phyloP scores from a whole-genome alignment of 2,888 invertebrate species.

The Stenodera caucasica region DNA sequence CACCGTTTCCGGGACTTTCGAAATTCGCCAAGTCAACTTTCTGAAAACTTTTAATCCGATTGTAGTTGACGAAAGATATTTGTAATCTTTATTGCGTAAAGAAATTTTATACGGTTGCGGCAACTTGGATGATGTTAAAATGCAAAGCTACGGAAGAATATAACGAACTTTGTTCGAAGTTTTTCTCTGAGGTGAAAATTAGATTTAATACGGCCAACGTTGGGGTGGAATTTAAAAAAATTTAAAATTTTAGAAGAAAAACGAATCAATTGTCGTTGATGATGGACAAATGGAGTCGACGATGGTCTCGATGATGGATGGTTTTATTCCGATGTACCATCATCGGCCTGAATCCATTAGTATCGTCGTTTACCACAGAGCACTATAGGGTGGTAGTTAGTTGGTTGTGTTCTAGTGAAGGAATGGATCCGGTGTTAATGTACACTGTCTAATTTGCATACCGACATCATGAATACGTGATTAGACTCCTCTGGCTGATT shows the following conservation, averaged over 20 bases:
- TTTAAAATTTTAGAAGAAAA: too few relatives aligned
- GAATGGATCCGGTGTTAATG: slow-evolving; percentile 39
- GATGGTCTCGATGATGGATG: slow-evolving; percentile 21
- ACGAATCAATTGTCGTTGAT: not conserved
- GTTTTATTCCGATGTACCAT: slow-evolving; percentile 12
- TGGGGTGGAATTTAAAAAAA: not conserved
- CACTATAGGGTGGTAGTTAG: slow-evolving; percentile 21
- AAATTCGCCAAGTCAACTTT: slow-evolving; percentile 19
- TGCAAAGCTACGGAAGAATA: slow-evolving; percentile 3
- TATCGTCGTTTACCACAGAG: slow-evolving; percentile 28
- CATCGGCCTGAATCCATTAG: slow-evolving; percentile 19
- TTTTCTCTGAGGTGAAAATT: slow-evolving; percentile 17
- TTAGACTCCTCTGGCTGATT: slow-evolving; percentile 30
- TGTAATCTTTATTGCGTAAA: slow-evolving; percentile 27
- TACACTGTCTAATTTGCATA: slow-evolving; percentile 37
- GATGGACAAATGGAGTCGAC: slow-evolving; percentile 12
- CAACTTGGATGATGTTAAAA: slow-evolving; percentile 20
- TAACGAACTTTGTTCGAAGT: slow-evolving; percentile 22
- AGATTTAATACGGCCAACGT: slow-evolving; percentile 17
- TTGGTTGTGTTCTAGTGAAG: slow-evolving; percentile 30
- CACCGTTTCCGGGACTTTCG: not conserved
- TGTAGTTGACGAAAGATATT: slow-evolving; percentile 23
- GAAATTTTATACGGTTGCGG: slow-evolving; percentile 15
- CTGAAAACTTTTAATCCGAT: slow-evolving; percentile 26
- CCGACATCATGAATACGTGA: slow-evolving; percentile 39